Base-by-base conservation (phyloP, 2,113 vertebrate genomes). In the Hyla sarda region DNA sequence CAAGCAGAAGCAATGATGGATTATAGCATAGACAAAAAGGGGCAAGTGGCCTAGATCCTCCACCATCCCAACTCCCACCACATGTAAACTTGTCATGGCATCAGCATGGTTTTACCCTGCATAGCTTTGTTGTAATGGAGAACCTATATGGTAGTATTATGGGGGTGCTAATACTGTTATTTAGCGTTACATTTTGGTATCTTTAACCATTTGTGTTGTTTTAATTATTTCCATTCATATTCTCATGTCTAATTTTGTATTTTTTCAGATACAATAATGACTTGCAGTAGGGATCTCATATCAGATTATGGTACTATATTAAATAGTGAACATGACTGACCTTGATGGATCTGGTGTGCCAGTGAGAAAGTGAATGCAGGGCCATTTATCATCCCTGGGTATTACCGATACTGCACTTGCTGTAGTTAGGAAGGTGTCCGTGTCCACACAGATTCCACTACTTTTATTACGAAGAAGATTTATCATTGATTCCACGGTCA, bases 311-410 rank as follows among this genome's bases (percentile, higher is more conserved):
- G 13, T 14, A 16, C 13, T 16, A 52, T 52, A 19, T 52, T 52
- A 52, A 3, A 56, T 56, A 21, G 54, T 58, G 48, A 60, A 28
- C 5, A 3, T 65, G 73, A 73, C 92, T 69, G 89, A 96, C 95
- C 95, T 95, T 89, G 94, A 93, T 83, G 95, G 95, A 62, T 96
- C 94, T 37, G 95, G 95, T 0, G 95, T 96, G 90, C 94, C 95
- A 0, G 95, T 96, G 88, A 96, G 93, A 92, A 93, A 95, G 89
- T 96, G 94, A 82, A 96, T 89, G 88, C 94, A 94, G 0, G 94
- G 92, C 23, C 84, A 93, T 85, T 88, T 93, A 86, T 88, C 87
- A 30, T 91, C 93, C 89, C 94, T 93, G 88, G 95, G 92, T 92
- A 96, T 90, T 83, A 95, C 92, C 58, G 93, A 96, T 85, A 95